phyloP scores from a whole-genome alignment of 2,797 vertebrate genomes.

The Euthynnus affinis region DNA sequence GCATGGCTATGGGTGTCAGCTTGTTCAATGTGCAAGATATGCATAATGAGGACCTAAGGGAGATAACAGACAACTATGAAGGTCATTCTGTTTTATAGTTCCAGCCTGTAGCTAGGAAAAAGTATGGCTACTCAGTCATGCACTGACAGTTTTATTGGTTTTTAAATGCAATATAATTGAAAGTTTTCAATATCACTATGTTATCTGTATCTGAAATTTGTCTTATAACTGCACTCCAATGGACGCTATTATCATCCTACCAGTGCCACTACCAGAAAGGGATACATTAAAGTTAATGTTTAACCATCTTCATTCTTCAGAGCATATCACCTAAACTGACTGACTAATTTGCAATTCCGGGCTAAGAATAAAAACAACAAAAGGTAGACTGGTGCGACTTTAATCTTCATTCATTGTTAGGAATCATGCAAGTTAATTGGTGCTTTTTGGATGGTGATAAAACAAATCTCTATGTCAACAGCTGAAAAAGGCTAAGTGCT shows the following conservation, averaged over 20 bases:
- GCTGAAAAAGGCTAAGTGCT: neutral
- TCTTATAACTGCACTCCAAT: neutral
- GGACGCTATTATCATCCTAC: neutral
- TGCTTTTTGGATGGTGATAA: neutral
- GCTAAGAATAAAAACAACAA: neutral
- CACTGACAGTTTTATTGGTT: neutral
- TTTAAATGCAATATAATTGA: neutral
- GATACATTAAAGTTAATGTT: neutral
- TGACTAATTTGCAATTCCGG: neutral
- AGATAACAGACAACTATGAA: slow-evolving; percentile 15
- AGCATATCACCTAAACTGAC: neutral
- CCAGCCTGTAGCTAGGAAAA: neutral
- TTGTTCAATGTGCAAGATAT: neutral
- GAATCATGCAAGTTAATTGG: neutral
- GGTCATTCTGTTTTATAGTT: neutral
- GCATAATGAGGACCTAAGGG: neutral
- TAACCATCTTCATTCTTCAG: neutral
- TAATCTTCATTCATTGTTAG: neutral
- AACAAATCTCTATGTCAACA: neutral
- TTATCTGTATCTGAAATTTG: neutral
- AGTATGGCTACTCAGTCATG: neutral
- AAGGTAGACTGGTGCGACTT: neutral
- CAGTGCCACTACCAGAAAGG: neutral
- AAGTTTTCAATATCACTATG: neutral
- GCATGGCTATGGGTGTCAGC: neutral